These are phyloP conservation scores for Lypha dubia DNA, from an alignment of 2,888 invertebrate species.

Conservation along the genomic window DNA sequence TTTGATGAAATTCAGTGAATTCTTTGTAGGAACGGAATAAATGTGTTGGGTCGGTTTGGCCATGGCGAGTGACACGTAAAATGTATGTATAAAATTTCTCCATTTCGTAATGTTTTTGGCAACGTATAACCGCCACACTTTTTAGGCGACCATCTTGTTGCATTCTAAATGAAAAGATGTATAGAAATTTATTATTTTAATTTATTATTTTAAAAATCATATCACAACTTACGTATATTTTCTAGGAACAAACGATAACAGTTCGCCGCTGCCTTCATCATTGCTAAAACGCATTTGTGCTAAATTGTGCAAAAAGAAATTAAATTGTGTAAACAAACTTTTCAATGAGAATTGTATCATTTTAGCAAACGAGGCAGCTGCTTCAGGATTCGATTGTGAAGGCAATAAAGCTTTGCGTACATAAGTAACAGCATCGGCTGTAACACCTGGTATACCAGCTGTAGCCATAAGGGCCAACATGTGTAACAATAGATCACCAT, in stretches of 20 bases:
- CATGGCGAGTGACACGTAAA: constrained; percentile 91
- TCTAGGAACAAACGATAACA: constrained; percentile 96
- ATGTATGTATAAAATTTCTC: constrained; percentile 99
- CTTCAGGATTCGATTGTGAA: constrained; percentile 95
- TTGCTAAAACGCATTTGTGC: constrained; percentile 96
- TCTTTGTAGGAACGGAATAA: constrained; percentile 98
- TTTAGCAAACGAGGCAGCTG: constrained; percentile 96
- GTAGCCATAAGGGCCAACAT: constrained; percentile 90
- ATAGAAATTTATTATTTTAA: neutral
- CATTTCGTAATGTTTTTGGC: constrained; percentile 97
- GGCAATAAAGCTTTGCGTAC: constrained; percentile 95
- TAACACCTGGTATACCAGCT: constrained; percentile 87
- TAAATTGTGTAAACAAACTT: constrained; percentile 97
- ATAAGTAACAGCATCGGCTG: constrained; percentile 95
- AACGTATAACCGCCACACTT: constrained; percentile 93
- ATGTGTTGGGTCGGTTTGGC: constrained; percentile 93
- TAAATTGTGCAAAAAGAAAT: constrained; percentile 98
- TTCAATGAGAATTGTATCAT: constrained; percentile 98
- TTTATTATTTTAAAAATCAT: neutral
- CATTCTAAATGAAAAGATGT: constrained; percentile 85
- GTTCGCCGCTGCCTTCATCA: constrained; percentile 91
- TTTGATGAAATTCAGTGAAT: constrained; percentile 97
- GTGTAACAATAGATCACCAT: constrained; percentile 95
- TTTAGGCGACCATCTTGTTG: constrained; percentile 94
- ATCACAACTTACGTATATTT: constrained; percentile 91